Percentiles rank a stretch among this genome's conserved stretches.
These are phyloP conservation scores for Plagiodera versicolora DNA, from an alignment of 2,888 invertebrate species.

Conservation along the genomic window DNA sequence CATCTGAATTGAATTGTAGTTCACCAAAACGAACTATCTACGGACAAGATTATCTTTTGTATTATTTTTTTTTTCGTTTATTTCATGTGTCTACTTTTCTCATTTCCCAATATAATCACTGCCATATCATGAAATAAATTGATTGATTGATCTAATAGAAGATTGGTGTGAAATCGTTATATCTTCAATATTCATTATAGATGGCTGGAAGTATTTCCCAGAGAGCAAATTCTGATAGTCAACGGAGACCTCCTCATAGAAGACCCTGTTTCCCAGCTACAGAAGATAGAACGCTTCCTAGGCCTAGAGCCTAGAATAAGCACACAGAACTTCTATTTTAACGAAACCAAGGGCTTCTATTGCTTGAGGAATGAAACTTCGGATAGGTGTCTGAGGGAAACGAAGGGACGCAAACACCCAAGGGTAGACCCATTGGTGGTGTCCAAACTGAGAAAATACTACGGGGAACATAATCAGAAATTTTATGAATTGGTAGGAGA, in stretches of 20 bases:
- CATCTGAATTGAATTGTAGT: too few relatives aligned
- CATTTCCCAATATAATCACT: too few relatives aligned
- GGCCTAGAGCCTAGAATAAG: constrained; percentile 72
- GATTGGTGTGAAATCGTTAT: too few relatives aligned
- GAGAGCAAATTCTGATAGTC: constrained; percentile 89
- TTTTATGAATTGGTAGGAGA: constrained; percentile 92
- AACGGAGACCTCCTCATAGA: constrained; percentile 91
- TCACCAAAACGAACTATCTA: too few relatives aligned
- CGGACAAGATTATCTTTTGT: too few relatives aligned
- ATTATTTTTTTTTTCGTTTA: too few relatives aligned
- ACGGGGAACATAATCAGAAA: constrained; percentile 87
- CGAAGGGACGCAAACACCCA: constrained; percentile 83
- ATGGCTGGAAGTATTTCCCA: constrained; percentile 92
- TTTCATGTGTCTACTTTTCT: too few relatives aligned
- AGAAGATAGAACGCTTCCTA: constrained; percentile 85
- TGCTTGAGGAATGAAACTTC: constrained; percentile 84
- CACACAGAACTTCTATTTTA: constrained; percentile 92
- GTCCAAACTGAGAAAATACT: constrained; percentile 80
- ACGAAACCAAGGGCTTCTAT: constrained; percentile 95
- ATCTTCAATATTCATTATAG: background rate
- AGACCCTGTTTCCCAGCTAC: constrained; percentile 85
- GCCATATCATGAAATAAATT: too few relatives aligned
- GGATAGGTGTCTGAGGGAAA: constrained; percentile 75
- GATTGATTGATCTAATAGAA: too few relatives aligned
- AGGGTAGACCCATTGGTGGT: constrained; percentile 79